phyloP scores from a whole-genome alignment of 2,888 invertebrate species.

The Apamea crenata region DNA sequence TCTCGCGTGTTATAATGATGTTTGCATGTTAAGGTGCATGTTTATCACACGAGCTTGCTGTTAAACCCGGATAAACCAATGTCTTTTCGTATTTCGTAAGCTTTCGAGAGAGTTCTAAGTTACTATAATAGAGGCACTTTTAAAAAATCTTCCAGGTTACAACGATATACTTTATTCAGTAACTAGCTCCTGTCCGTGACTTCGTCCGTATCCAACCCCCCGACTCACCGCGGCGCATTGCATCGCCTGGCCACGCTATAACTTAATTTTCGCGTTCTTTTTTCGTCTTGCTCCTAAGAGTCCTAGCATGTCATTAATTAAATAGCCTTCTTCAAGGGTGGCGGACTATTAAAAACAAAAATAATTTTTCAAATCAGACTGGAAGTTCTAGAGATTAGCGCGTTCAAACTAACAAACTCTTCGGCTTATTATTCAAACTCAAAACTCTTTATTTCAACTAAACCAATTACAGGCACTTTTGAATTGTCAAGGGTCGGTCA shows the following conservation, averaged over 20 bases:
- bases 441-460: too few relatives aligned
- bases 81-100: background rate
- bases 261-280: background rate
- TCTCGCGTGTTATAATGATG: constrained; percentile 32
- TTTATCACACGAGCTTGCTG: constrained; percentile 14
- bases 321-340: background rate
- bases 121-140: background rate
- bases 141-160: background rate
- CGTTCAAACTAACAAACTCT: background rate
- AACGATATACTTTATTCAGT: background rate
- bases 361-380: background rate
- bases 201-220: too few relatives aligned
- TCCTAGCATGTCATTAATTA: background rate
- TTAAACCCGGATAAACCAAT: background rate
- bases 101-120: constrained; percentile 8
- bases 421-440: background rate
- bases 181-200: background rate
- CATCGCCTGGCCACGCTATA: background rate
- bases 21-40: constrained; percentile 31
- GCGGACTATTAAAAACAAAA: background rate
- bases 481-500: too few relatives aligned
- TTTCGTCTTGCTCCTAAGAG: background rate
- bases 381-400: background rate
- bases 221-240: too few relatives aligned
- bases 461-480: too few relatives aligned